These are phyloP conservation scores for Drosophila carrolli DNA, from an alignment of 1,140 invertebrate species.

Conservation along the genomic window DNA sequence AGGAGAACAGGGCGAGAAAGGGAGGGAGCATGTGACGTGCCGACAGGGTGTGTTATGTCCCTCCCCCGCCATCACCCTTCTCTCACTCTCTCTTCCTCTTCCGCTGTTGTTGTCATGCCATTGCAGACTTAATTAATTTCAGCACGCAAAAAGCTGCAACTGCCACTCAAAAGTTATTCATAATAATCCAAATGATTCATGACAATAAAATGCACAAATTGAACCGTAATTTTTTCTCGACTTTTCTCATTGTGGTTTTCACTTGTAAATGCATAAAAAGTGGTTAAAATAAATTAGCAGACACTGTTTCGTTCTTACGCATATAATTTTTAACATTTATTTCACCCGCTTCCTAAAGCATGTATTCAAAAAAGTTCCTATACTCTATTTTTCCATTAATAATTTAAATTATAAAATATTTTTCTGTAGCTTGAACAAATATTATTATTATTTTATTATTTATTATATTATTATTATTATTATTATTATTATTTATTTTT, in stretches of 20 bases:
- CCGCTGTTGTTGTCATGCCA: constrained; percentile 40
- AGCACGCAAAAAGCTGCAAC: constrained; percentile 75
- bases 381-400: too few species aligned
- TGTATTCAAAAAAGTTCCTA: too few species aligned
- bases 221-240: constrained; percentile 41
- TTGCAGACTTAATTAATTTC: constrained; percentile 74
- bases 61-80: neutral
- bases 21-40: constrained; percentile 53
- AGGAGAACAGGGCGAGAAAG: neutral
- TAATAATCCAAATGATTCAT: constrained; percentile 77
- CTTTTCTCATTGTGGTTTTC: constrained; percentile 20
- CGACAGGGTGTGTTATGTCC: constrained; percentile 53
- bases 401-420: too few species aligned
- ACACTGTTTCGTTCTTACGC: constrained; percentile 1
- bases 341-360: neutral
- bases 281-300: constrained; percentile 6
- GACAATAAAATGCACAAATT: constrained; percentile 68
- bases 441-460: too few species aligned
- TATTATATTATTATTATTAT: too few species aligned
- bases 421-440: too few species aligned
- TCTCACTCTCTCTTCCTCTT: neutral
- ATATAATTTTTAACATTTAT: constrained; percentile 1
- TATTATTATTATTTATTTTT: too few species aligned
- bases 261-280: constrained; percentile 10
- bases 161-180: constrained; percentile 64